Conservation (phyloP, 2,113 vertebrate genomes). For the Pandion haliaetus region DNA sequence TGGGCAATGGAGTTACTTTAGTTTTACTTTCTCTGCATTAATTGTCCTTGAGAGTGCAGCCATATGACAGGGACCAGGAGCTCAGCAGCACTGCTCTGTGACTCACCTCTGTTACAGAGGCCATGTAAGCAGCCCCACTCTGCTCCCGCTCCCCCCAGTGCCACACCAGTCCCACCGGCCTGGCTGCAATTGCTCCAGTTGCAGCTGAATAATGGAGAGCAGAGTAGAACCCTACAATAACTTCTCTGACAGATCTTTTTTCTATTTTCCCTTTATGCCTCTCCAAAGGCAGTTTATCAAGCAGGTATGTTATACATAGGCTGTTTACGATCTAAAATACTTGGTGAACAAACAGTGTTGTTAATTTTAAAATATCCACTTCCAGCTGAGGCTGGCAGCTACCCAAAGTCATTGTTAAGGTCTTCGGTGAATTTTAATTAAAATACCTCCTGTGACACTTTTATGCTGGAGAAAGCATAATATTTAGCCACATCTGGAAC, state of each 20-base stretch:
- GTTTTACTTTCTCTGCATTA: not conserved
- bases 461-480: not conserved
- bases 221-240: not conserved
- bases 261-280: not conserved
- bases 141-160: not conserved
- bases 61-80: not conserved
- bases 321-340: not conserved
- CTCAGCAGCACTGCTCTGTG: not conserved
- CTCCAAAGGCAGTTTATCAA: not conserved
- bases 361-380: not conserved
- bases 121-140: rapidly evolving
- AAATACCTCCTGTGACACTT: not conserved
- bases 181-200: not conserved
- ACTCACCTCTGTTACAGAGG: not conserved
- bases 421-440: not conserved
- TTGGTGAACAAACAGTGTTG: not conserved
- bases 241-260: not conserved
- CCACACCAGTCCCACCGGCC: not conserved
- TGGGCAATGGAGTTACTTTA: not conserved
- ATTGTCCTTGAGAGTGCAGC: not conserved
- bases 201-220: not conserved
- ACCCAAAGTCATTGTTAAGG: not conserved
- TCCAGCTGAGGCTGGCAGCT: not conserved
- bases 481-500: not conserved
- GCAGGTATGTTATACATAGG: not conserved